Evolutionary conservation across 2,888 invertebrate genomes (phyloP), one percentile per base, ranked within the genome.

Genomic region (Lycia hirtaria): DNA sequence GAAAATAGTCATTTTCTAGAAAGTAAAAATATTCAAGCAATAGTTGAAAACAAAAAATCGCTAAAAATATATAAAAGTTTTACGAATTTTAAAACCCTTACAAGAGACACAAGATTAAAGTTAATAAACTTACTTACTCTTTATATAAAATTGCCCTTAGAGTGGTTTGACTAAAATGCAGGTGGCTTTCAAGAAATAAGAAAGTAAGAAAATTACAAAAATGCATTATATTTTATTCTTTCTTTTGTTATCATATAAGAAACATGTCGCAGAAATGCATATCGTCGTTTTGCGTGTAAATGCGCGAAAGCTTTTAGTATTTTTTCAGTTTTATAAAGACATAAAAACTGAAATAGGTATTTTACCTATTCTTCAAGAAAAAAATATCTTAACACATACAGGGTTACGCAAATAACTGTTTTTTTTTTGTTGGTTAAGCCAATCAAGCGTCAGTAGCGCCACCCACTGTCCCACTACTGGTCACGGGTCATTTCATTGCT

Each of bases 221-320:
- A 15, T 41, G 41, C 41, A 41, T 41, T 41, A 26, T 4, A 12
- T 26, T 26, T 41, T 26, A 40, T 40, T 22, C 12, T 22, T 40
- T 40, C 14, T 22, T 12, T 12, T 20, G n/a, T 22, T 14, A 22
- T 38, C 12, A 38, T 12, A 10, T 10, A 6, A 24, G 15, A 50
- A 19, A 20, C 3, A 6, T 26, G 6, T 17, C 15, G 22, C 10
- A 5, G 33, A 40, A 28, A 22, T 50, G 4, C 17, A 33, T 12
- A 5, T 45, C 22, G 37, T 20, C 19, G 5, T 20, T 35, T 52
- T 20, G 40, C 12, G 17, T 53, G 35, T 10, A 3, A 45, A 53
- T 45, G 45, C 45, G n/a, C 37, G 19, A 53, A 53, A 53, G 53
- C 53, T 53, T 53, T 53, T 45, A 45, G 41, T 35, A 20, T 3